Base-by-base conservation (phyloP, 2,888 invertebrate species). In the Lepetodrilus schrolli region DNA sequence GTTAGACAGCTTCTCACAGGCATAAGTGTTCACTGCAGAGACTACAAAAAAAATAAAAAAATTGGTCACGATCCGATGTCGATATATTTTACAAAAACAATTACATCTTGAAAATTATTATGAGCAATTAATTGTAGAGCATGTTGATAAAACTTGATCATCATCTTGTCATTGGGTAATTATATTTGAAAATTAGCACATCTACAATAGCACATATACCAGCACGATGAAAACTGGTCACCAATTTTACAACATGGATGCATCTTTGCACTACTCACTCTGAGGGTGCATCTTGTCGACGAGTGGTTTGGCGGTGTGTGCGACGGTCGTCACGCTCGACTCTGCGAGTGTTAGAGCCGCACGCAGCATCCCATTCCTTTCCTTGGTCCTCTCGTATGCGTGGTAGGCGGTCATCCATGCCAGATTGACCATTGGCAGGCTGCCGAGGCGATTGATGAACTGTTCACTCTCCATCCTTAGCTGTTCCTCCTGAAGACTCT, bases 1-100 rank as follows among this genome's bases (percentile, higher is more conserved):
- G 47, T 95, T 93, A 82, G 96, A 96, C 79, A 97, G 93, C 73
- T 96, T 95, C 87, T 93, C 94, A 91, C 96, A 96, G 77, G 96
- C 93, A 77, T 96, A 92, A 34, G 75, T 75, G 78, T 90, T 88
- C 66, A 87, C 86, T 48, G 74, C 73, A 30, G 83, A 84, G 79
- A 90, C 90, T 90, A 82, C 3, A 86, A 81, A 49, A 23, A 37
- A n/a, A n/a, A n/a, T n/a, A n/a, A n/a, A n/a, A n/a, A n/a, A n/a
- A n/a, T n/a, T n/a, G n/a, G n/a, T n/a, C n/a, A n/a, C n/a, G n/a
- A n/a, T n/a, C n/a, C n/a, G n/a, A n/a, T n/a, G n/a, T n/a, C n/a
- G n/a, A n/a, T n/a, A n/a, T n/a, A n/a, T n/a, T n/a, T n/a, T n/a
- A n/a, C n/a, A n/a, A n/a, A n/a, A n/a, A n/a, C n/a, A n/a, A n/a